A percentile compares a stretch with the other conserved stretches of the same genome.
phyloP scores from a whole-genome alignment of 2,797 vertebrate genomes.

The Propithecus perrieri region DNA sequence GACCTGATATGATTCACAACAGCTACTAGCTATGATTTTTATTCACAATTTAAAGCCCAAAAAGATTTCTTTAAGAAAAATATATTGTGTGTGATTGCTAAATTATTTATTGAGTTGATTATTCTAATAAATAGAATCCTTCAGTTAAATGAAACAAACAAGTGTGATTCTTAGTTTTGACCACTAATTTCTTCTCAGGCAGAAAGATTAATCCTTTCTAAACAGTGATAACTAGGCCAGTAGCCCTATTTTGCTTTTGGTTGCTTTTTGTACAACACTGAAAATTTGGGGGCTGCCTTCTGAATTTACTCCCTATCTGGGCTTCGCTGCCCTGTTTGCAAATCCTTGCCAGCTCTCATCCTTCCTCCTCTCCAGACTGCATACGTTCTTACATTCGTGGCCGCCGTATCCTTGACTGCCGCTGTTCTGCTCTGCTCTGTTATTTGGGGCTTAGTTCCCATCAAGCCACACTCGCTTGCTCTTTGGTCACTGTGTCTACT shows the following conservation, averaged over 20 bases:
- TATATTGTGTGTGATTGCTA: background rate
- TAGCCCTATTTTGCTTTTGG: background rate
- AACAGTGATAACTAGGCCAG: background rate
- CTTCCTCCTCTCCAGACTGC: background rate
- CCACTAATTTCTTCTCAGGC: background rate
- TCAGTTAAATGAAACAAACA: conserved; percentile 30
- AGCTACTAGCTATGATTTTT: background rate
- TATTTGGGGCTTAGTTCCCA: background rate
- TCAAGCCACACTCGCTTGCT: background rate
- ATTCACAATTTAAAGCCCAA: background rate
- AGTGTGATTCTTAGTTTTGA: conserved; percentile 31
- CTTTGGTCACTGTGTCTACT: background rate
- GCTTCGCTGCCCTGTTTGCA: background rate
- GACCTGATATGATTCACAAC: background rate
- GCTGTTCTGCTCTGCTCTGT: background rate
- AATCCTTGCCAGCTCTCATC: background rate
- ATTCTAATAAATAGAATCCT: background rate
- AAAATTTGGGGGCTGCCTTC: background rate
- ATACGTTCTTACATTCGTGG: fast-evolving
- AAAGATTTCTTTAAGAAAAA: background rate
- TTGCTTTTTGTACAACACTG: background rate
- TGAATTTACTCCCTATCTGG: background rate
- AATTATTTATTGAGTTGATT: conserved; percentile 4
- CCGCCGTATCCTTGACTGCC: background rate
- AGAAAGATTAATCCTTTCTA: conserved; percentile 16